Evolutionary conservation across 2,797 vertebrate genomes (phyloP).

Genomic region (Mus caroli): DNA sequence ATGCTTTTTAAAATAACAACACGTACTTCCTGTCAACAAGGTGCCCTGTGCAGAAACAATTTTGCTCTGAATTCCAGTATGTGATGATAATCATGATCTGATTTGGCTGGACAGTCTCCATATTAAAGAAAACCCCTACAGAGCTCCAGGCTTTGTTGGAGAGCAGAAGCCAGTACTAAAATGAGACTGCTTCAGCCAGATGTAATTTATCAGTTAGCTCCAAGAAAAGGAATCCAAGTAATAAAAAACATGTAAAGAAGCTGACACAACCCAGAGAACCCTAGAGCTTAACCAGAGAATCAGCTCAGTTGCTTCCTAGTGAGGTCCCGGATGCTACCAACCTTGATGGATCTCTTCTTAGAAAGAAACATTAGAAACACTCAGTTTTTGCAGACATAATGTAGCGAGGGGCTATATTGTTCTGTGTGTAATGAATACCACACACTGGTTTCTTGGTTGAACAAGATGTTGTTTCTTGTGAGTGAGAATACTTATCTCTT

Average conservation of each 20-base stretch:
- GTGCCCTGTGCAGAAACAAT: slow-evolving; percentile 72
- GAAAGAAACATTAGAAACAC: slow-evolving; percentile 14
- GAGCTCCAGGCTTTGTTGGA: slow-evolving; percentile 20
- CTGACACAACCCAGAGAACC: neutral
- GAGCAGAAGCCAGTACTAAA: slow-evolving; percentile 32
- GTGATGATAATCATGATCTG: slow-evolving; percentile 47
- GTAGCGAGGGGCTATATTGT: neutral
- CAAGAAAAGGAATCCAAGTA: slow-evolving; percentile 27
- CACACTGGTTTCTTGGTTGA: neutral
- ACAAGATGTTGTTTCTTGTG: slow-evolving; percentile 3
- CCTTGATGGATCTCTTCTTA: slow-evolving; percentile 42
- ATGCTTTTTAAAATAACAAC: slow-evolving; percentile 63
- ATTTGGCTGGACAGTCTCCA: neutral
- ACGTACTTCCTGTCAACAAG: neutral
- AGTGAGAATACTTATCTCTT: neutral
- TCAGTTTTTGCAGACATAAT: slow-evolving; percentile 55
- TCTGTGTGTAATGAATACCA: neutral
- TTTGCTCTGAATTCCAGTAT: neutral
- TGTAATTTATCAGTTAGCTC: slow-evolving; percentile 39
- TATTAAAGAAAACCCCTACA: slow-evolving; percentile 63
- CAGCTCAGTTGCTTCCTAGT: slow-evolving; percentile 32
- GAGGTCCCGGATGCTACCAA: neutral
- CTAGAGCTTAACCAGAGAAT: slow-evolving; percentile 33
- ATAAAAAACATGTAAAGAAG: slow-evolving; percentile 10
- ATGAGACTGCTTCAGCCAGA: neutral